phyloP scores from a whole-genome alignment of 2,797 vertebrate genomes.

The Pseudotriccus pelzelni region DNA sequence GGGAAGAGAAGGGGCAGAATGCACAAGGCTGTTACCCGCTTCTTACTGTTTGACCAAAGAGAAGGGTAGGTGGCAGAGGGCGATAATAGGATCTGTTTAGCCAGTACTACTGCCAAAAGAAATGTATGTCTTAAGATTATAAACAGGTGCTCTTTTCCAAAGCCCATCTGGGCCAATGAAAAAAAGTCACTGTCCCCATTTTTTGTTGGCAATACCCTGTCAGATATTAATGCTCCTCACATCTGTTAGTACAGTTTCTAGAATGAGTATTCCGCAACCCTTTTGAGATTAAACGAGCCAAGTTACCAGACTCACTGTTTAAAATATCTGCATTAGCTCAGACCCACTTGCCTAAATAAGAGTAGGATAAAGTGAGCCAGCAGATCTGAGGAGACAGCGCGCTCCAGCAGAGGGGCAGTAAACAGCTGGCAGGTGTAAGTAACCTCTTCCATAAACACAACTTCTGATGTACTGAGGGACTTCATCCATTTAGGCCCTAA shows the following conservation, averaged over 20 bases:
- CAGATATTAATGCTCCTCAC: not conserved
- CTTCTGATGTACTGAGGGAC: not conserved
- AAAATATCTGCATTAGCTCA: not conserved
- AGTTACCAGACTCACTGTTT: not conserved
- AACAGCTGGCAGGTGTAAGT: slow-evolving; percentile 8
- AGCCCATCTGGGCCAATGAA: not conserved
- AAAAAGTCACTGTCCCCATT: not conserved
- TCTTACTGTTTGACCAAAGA: slow-evolving; percentile 15
- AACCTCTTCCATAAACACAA: not conserved
- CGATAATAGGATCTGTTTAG: not conserved
- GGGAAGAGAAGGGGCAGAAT: slow-evolving; percentile 41
- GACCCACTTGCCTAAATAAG: slow-evolving; percentile 16
- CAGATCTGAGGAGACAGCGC: not conserved
- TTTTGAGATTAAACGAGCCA: not conserved
- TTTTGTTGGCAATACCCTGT: not conserved
- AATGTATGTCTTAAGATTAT: not conserved
- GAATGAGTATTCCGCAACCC: not conserved
- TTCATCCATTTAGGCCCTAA: not conserved
- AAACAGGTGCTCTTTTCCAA: not conserved
- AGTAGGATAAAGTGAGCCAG: slow-evolving; percentile 19
- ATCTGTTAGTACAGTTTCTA: not conserved
- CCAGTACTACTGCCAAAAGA: not conserved
- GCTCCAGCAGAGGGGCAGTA: slow-evolving; percentile 1
- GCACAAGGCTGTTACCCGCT: not conserved
- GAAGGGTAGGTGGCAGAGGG: not conserved